phyloP scores from a whole-genome alignment of 2,888 invertebrate genomes.

The Chrysina gloriosa region DNA sequence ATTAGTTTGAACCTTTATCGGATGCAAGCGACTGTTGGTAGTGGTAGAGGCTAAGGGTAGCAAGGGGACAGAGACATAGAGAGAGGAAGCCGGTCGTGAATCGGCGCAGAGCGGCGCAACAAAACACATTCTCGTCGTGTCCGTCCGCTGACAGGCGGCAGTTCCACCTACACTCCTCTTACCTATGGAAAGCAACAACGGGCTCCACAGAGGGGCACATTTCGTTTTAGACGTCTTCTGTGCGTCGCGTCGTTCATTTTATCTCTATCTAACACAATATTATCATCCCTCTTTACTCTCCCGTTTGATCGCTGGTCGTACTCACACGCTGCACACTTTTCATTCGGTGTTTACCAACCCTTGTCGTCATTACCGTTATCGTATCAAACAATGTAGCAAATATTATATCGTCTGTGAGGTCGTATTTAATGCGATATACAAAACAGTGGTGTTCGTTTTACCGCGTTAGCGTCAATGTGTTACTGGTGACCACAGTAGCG shows the following conservation, averaged over 20 bases:
- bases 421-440: background rate
- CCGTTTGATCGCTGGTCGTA: conserved; percentile 35
- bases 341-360: conserved; percentile 53
- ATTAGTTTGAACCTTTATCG: conserved; percentile 42
- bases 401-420: conserved; percentile 17
- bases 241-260: conserved; percentile 39
- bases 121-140: conserved; percentile 42
- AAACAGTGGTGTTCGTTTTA: conserved; percentile 13
- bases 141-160: conserved; percentile 44
- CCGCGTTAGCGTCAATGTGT: conserved; percentile 16
- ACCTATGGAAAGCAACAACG: conserved; percentile 42
- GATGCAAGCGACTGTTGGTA: conserved; percentile 25
- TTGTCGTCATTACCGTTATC: conserved; percentile 33
- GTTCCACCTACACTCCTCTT: conserved; percentile 45
- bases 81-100: conserved; percentile 38
- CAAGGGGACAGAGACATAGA: conserved; percentile 14
- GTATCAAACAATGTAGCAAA: conserved; percentile 23
- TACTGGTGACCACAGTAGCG: background rate
- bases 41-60: conserved; percentile 26
- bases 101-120: conserved; percentile 42
- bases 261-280: conserved; percentile 35
- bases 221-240: conserved; percentile 49
- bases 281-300: conserved; percentile 26
- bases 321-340: conserved; percentile 51
- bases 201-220: conserved; percentile 42